phyloP scores from a whole-genome alignment of 2,113 vertebrate species.

The Triplophysa tibetana region DNA sequence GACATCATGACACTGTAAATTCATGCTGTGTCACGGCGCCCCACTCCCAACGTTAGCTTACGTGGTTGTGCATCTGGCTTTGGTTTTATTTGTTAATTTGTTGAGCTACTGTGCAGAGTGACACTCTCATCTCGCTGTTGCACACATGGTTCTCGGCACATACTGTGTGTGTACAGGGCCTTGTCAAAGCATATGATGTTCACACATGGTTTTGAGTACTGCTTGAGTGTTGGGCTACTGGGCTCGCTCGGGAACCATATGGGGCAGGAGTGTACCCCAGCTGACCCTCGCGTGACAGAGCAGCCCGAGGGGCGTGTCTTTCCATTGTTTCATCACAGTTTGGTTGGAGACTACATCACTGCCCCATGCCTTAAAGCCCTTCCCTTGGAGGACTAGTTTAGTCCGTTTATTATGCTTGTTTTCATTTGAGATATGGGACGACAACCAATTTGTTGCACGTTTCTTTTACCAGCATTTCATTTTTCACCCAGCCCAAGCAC shows the following conservation, averaged over 20 bases:
- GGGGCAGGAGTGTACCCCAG: slow-evolving; percentile 8
- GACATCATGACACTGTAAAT: not conserved
- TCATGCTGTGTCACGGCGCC: not conserved
- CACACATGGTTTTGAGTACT: slow-evolving; percentile 59
- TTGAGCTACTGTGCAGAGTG: slow-evolving; percentile 11
- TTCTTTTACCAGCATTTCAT: no score
- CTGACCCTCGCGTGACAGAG: slow-evolving; percentile 38
- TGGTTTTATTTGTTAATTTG: slow-evolving; percentile 27
- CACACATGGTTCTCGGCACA: slow-evolving; percentile 49
- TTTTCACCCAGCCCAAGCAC: no score
- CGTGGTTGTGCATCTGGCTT: slow-evolving; percentile 29
- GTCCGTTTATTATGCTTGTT: not conserved
- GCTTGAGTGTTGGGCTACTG: slow-evolving; percentile 57
- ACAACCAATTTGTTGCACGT: no score
- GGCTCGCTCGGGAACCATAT: slow-evolving; percentile 40
- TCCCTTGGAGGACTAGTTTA: not conserved
- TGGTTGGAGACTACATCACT: not conserved
- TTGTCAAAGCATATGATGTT: slow-evolving; percentile 58
- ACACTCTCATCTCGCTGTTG: slow-evolving; percentile 32
- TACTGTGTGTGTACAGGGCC: slow-evolving; percentile 43
- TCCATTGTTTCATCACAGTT: slow-evolving; percentile 11
- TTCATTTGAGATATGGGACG: no score
- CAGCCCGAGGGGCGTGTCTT: slow-evolving; percentile 2
- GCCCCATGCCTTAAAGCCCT: not conserved
- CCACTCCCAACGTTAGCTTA: not conserved